Conservation (phyloP, 2,888 invertebrate species). For the Temnothorax ravouxi region DNA sequence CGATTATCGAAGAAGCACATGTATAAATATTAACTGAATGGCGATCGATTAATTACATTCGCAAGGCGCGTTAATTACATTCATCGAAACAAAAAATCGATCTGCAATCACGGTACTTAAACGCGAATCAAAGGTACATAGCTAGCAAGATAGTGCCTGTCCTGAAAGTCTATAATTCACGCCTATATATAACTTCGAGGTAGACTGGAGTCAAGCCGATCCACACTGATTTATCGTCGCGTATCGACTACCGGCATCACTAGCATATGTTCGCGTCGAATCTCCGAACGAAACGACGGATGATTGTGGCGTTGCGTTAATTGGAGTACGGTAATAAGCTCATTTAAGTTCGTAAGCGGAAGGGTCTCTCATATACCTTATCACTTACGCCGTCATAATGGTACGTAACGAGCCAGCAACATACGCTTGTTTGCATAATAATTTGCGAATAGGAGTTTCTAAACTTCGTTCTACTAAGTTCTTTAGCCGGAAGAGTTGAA, state of each 20-base stretch:
- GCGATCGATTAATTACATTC: not conserved
- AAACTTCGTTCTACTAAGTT: not conserved
- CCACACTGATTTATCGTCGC: not conserved
- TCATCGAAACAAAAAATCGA: not conserved
- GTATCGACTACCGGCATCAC: not conserved
- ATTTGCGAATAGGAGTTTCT: not conserved
- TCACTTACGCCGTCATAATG: not conserved
- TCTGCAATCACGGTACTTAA: not conserved
- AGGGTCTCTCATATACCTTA: not conserved
- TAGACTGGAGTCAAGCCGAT: not conserved
- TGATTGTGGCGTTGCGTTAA: not conserved
- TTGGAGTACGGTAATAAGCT: not conserved
- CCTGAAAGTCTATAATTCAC: not conserved
- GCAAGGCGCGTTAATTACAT: not conserved
- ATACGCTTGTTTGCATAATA: not conserved
- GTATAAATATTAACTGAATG: not conserved
- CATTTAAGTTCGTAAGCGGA: not conserved
- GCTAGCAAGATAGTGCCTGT: not conserved
- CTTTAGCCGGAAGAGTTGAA: not conserved
- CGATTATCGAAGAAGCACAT: not conserved
- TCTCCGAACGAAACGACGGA: not conserved
- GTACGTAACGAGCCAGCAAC: not conserved
- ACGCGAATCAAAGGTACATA: not conserved
- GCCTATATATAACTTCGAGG: not conserved
- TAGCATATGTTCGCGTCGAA: not conserved